phyloP scores from a whole-genome alignment of 1,140 invertebrate species.

The Anastrepha ludens region DNA sequence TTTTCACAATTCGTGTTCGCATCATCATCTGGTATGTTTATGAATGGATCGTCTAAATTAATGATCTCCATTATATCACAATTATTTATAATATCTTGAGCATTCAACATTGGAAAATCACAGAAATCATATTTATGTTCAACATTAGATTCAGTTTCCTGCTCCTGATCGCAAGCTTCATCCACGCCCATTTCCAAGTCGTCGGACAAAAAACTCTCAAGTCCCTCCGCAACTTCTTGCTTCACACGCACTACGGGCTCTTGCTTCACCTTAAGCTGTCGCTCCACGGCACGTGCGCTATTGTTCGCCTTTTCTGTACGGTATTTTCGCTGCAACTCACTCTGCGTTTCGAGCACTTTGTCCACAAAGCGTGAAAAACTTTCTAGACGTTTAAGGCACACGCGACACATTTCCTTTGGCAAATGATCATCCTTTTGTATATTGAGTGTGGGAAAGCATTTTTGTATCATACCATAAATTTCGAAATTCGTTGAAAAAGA shows the following conservation, averaged over 20 bases:
- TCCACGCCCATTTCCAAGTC: constrained; percentile 69
- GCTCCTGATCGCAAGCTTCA: constrained; percentile 61
- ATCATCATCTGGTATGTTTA: constrained; percentile 70
- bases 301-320: constrained; percentile 54
- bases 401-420: constrained; percentile 67
- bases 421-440: constrained; percentile 70
- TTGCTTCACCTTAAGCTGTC: constrained; percentile 70
- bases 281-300: not conserved
- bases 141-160: constrained; percentile 59
- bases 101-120: constrained; percentile 69
- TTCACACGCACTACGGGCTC: constrained; percentile 69
- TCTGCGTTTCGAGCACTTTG: constrained; percentile 68
- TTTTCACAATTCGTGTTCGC: constrained; percentile 54
- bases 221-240: constrained; percentile 68
- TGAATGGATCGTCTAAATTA: constrained; percentile 71
- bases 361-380: constrained; percentile 68
- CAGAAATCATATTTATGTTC: constrained; percentile 71
- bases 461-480: constrained; percentile 70
- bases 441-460: constrained; percentile 71
- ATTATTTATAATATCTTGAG: constrained; percentile 72
- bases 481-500: constrained; percentile 69
- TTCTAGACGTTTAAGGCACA: constrained; percentile 64
- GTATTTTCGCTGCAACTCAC: constrained; percentile 67
- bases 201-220: constrained; percentile 68
- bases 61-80: constrained; percentile 74